Evolutionary conservation across 2,113 vertebrate species (phyloP), one percentile per base, ranked within the genome.

Genomic region (Hydrolagus affinis): DNA sequence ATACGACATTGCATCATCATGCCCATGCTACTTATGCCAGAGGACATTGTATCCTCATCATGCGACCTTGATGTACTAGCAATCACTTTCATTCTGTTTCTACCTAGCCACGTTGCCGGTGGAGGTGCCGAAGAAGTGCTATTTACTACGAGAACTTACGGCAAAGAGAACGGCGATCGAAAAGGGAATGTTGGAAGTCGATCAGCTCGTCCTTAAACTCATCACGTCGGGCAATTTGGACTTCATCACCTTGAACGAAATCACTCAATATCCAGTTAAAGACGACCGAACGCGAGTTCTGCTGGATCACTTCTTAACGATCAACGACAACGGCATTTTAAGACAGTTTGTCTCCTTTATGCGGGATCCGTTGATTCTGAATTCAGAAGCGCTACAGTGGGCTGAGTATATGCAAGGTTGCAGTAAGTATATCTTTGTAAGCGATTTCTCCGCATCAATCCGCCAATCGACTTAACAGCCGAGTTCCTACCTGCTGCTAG

Each of bases 361-460:
- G 78, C 62, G 78, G 25, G 78, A 83, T 62, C 62, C 60, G 6
- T 60, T 83, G 62, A 68, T 83, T 62, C 62, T 83, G 66, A 83
- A 83, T 83, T 25, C 1, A 21, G 78, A 68, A 83, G 78, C 78
- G 66, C 60, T 83, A 19, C 28, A 83, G 60, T 83, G 78, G 78
- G 78, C 78, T 66, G 78, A 83, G 14, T 83, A 83, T 66, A 83
- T 83, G 78, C 78, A 83, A 64, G 78, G 78, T 30, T 83, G 78
- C 59, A 83, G 78, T 83, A 17, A 83, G 78, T 83, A 83, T 68
- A 11, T 21, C 30, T 64, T 1, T 44, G 1, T 44, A 44, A 44
- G 44, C 44, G 44, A 44, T 44, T 44, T 44, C 44, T 44, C 44
- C 44, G 6, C 44, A 44, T 44, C 44, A 6, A 44, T 44, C 44